Percentiles rank a stretch among this genome's conserved stretches.
phyloP scores from a whole-genome alignment of 2,888 invertebrate genomes.

The Lacanobia oleracea region DNA sequence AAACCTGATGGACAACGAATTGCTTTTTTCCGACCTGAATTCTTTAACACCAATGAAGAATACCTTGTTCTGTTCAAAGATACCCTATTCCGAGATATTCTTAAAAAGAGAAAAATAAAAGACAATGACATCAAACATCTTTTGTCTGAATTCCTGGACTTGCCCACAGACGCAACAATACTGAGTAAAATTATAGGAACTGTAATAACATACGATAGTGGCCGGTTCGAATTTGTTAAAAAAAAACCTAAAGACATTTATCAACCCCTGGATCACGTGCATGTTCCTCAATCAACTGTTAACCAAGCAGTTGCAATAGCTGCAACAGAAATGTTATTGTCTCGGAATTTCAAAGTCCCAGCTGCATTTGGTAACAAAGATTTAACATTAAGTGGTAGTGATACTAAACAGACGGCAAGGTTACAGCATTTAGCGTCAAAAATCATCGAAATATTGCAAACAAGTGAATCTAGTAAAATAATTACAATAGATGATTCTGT shows the following conservation, averaged over 20 bases:
- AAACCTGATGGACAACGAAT: slow-evolving; percentile 6
- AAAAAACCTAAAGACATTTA: neutral
- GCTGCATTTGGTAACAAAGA: slow-evolving; percentile 53
- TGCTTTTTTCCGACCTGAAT: slow-evolving; percentile 7
- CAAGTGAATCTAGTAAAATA: neutral
- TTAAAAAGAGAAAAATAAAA: slow-evolving; percentile 8
- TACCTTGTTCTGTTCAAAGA: slow-evolving; percentile 28
- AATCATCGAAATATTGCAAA: slow-evolving; percentile 4
- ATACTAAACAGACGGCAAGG: slow-evolving; percentile 24
- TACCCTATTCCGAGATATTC: slow-evolving; percentile 19
- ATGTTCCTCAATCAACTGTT: slow-evolving; percentile 20
- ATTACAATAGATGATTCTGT: slow-evolving; percentile 33
- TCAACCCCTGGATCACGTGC: slow-evolving; percentile 6
- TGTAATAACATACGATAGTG: slow-evolving; percentile 11
- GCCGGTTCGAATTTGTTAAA: slow-evolving; percentile 18
- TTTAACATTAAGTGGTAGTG: slow-evolving; percentile 36
- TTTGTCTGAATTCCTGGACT: neutral
- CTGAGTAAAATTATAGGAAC: slow-evolving; percentile 18
- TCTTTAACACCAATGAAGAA: slow-evolving; percentile 37
- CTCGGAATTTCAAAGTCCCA: slow-evolving; percentile 43
- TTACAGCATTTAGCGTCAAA: neutral
- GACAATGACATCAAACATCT: neutral
- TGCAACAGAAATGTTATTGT: slow-evolving; percentile 23
- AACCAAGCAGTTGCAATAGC: slow-evolving; percentile 28
- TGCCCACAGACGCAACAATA: neutral